Evolutionary conservation across 2,797 vertebrate species (phyloP), one percentile per base, ranked within the genome.

Genomic region (Melanogrammus aeglefinus): DNA sequence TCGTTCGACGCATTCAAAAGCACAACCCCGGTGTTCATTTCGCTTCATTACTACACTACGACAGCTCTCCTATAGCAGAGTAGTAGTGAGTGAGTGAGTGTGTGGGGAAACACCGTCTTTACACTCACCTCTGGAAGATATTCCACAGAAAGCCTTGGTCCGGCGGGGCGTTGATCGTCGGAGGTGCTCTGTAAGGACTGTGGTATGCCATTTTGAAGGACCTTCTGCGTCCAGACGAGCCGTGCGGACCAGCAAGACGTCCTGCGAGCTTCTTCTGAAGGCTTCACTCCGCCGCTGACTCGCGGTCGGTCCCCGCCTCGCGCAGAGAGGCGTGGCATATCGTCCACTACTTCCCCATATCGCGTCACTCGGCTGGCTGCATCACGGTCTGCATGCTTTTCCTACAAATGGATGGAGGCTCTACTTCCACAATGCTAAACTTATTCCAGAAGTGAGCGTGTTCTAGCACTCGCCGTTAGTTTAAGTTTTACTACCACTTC

Each of bases 121-220:
- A 14, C 41, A 86, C 94, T 94, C 83, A 95, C 95, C 95, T 94
- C 89, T 95, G 95, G 81, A 95, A 95, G 91, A 95, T 95, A 90
- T 94, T 95, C 95, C 94, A 95, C 84, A 95, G 84, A 75, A 95
- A 95, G 12, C 90, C 82, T 76, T 95, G 95, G 83, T 95, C 94
- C 39, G 91, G 90, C 16, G 93, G 91, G 29, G 88, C 90, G 90
- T 83, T 94, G 77, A 87, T 88, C 0, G 92, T 91, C 80, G 91
- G 88, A 0, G 92, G 83, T 14, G 88, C 88, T 92, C 94, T 89
- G 82, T 95, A 95, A 24, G 94, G 94, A 81, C 91, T 94, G 81
- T 95, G 93, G 78, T 94, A 95, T 82, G 95, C 95, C 95, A 95
- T 95, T 82, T 91, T 57, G 80, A 85, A 88, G 76, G 78, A 66